A percentile compares a stretch with the other conserved stretches of the same genome.
These are phyloP conservation scores for Clistopyga incitator DNA, from an alignment of 2,888 invertebrate species.

Conservation along the genomic window DNA sequence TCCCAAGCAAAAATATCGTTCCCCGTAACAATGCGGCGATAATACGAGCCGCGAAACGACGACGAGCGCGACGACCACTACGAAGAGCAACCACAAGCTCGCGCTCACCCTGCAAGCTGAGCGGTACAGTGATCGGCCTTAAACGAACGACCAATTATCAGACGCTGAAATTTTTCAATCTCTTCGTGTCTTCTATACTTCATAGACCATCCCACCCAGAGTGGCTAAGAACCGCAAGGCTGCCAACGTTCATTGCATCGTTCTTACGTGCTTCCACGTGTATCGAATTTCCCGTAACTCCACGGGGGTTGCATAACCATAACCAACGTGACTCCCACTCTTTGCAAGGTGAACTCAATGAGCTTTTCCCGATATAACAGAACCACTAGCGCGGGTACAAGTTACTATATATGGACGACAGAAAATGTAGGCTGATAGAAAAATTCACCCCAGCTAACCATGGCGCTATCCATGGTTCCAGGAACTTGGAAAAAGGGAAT, in stretches of 20 bases:
- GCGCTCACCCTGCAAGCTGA: not conserved
- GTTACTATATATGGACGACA: not conserved
- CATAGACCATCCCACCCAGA: not conserved
- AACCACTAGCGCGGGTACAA: not conserved
- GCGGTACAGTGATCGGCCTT: not conserved
- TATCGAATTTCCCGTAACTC: conserved; percentile 36
- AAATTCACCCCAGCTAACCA: conserved; percentile 26
- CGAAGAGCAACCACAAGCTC: conserved; percentile 3
- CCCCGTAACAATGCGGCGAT: conserved; percentile 66
- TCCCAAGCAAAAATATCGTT: conserved; percentile 62
- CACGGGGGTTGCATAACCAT: conserved; percentile 24
- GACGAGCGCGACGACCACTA: conserved; percentile 38
- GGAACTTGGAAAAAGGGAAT: conserved; percentile 30
- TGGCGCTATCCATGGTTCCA: conserved; percentile 13
- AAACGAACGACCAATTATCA: not conserved
- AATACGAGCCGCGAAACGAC: conserved; percentile 60
- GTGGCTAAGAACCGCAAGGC: not conserved
- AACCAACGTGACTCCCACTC: conserved; percentile 34
- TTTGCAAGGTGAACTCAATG: conserved; percentile 39
- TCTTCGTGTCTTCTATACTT: not conserved
- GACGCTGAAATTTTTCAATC: not conserved
- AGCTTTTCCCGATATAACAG: conserved; percentile 43
- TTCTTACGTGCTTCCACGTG: not conserved
- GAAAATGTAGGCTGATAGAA: conserved; percentile 43
- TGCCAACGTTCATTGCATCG: not conserved